These are phyloP conservation scores for Tuberolachnus salignus DNA, from an alignment of 2,888 invertebrate species.

Conservation along the genomic window DNA sequence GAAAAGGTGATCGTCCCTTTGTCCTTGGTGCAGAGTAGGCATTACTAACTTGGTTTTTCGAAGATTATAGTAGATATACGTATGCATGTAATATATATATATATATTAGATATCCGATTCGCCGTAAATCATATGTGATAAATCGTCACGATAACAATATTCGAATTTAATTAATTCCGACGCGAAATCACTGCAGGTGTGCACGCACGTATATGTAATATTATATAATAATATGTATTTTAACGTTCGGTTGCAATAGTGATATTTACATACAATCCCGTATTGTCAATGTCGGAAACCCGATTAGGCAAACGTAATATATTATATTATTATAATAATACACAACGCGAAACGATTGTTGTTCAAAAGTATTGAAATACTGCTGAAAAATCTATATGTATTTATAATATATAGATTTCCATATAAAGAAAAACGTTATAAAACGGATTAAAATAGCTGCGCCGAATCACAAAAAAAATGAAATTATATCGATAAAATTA, in stretches of 20 bases:
- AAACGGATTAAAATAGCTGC: too few species aligned
- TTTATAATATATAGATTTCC: too few species aligned
- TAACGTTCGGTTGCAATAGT: not conserved
- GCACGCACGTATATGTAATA: not conserved
- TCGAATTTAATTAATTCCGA: conserved; percentile 15
- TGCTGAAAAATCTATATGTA: not conserved
- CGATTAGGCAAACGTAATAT: not conserved
- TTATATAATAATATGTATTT: too few species aligned
- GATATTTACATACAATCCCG: conserved; percentile 31
- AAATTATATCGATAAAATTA: too few species aligned
- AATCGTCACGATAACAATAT: too few species aligned
- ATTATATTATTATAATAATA: not conserved
- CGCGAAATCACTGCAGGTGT: not conserved
- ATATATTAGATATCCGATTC: not conserved
- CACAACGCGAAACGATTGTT: not conserved
- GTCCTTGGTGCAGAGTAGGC: too few species aligned
- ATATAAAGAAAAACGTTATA: too few species aligned
- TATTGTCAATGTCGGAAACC: conserved; percentile 20
- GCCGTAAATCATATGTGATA: not conserved
- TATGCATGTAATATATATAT: too few species aligned
- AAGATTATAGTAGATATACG: too few species aligned
- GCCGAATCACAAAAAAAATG: too few species aligned
- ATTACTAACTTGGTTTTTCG: too few species aligned
- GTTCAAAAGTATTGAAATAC: conserved; percentile 12
- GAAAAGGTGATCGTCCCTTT: too few species aligned